Evolutionary conservation across 2,888 invertebrate species (phyloP).

Genomic region (Pammene fasciana): DNA sequence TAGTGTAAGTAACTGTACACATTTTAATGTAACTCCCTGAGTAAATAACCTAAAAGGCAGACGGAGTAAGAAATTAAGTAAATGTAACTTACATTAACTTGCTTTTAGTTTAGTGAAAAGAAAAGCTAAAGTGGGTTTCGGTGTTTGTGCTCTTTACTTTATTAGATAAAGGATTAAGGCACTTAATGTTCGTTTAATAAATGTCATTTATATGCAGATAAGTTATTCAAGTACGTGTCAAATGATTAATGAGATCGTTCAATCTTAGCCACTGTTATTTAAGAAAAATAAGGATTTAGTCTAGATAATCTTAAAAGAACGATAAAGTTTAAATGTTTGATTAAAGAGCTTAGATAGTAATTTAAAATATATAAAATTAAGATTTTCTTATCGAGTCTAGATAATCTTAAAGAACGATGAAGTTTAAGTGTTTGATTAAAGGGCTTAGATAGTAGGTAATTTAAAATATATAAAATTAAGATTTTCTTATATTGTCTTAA

Average conservation of each 20-base stretch:
- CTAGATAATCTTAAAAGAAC: not conserved
- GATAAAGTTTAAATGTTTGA: not conserved
- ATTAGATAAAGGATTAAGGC: constrained; percentile 7
- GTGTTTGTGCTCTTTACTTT: constrained; percentile 25
- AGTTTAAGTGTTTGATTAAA: not conserved
- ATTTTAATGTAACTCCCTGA: constrained; percentile 8
- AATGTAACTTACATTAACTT: constrained; percentile 42
- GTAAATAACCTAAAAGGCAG: constrained; percentile 27
- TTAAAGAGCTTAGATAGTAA: no score
- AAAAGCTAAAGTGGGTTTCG: constrained; percentile 26
- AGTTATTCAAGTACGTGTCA: not conserved
- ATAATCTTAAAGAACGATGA: not conserved
- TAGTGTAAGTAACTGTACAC: constrained; percentile 19
- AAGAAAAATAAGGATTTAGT: no score
- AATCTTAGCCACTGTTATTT: not conserved
- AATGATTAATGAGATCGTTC: not conserved
- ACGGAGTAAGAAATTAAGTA: constrained; percentile 39
- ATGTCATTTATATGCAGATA: not conserved
- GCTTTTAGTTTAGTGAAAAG: constrained; percentile 43
- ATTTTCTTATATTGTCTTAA: no score
- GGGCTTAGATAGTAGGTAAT: no score
- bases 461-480: no score
- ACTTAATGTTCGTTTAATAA: not conserved
- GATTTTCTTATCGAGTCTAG: no score
- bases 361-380: no score